Conservation (phyloP, 2,113 vertebrate genomes). For the Strix aluco region DNA sequence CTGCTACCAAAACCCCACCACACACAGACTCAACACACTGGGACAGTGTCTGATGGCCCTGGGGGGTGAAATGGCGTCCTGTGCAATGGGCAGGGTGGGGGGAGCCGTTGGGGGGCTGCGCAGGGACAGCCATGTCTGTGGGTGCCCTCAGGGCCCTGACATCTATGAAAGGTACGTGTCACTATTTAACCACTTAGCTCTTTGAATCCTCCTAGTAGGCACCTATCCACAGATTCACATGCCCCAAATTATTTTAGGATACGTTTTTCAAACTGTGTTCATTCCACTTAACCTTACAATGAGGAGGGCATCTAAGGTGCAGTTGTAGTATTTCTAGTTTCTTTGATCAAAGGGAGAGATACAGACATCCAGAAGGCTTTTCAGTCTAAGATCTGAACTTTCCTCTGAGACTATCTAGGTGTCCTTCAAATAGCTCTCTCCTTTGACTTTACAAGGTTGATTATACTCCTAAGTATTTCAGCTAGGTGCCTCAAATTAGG, state of each 20-base stretch:
- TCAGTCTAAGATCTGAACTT: not conserved
- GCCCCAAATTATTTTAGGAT: not conserved
- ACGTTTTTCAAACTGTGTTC: not conserved
- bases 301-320: not conserved
- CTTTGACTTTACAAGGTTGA: not conserved
- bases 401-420: not conserved
- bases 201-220: not conserved
- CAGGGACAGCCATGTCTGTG: not conserved
- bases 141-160: not conserved
- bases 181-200: not conserved
- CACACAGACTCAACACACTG: no score
- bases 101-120: fast-evolving
- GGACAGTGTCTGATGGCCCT: not conserved
- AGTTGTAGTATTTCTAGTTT: not conserved
- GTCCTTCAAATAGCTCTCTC: not conserved
- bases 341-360: not conserved
- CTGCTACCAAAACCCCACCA: no score
- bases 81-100: fast-evolving
- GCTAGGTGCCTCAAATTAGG: not conserved
- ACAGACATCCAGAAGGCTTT: not conserved
- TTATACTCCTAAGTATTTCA: not conserved
- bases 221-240: not conserved
- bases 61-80: fast-evolving
- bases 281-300: not conserved
- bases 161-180: not conserved